Evolutionary conservation across 2,113 vertebrate genomes (phyloP).

Genomic region (Oreochromis spilurus): DNA sequence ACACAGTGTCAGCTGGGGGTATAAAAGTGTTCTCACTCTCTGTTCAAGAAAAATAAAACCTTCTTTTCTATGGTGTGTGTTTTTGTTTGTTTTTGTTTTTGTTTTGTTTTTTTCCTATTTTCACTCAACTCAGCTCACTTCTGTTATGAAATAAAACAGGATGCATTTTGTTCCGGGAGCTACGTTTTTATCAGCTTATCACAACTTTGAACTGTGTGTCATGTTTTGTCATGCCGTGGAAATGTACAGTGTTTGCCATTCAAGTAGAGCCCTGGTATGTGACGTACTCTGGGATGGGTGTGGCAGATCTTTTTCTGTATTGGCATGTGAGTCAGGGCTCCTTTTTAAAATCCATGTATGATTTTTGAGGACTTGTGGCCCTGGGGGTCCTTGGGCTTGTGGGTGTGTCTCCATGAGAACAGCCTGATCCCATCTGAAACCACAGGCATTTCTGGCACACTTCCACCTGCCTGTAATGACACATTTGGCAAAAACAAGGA

Average conservation of each 20-base stretch:
- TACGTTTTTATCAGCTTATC: neutral
- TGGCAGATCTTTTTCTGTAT: constrained; percentile 15
- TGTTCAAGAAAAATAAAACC: neutral
- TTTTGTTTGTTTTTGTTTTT: neutral
- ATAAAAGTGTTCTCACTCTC: neutral
- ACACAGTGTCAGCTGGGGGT: neutral
- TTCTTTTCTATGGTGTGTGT: neutral
- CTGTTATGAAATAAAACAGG: neutral
- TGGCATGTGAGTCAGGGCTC: constrained; percentile 27
- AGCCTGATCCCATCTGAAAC: constrained; percentile 45
- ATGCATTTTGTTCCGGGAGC: neutral
- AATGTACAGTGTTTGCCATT: neutral
- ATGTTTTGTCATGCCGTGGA: neutral
- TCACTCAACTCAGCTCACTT: neutral
- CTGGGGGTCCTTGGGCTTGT: constrained; percentile 15
- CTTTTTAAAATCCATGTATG: neutral
- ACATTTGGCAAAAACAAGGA: constrained; percentile 25
- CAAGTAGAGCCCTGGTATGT: neutral
- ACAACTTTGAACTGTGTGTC: neutral
- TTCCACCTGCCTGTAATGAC: constrained; percentile 16
- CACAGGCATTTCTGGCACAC: constrained; percentile 37
- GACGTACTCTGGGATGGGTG: constrained; percentile 25
- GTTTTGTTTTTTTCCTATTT: neutral
- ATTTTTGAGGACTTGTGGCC: neutral
- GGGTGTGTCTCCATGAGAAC: constrained; percentile 27